Base-by-base conservation (phyloP, 2,113 vertebrate genomes). In the Promerops cafer region DNA sequence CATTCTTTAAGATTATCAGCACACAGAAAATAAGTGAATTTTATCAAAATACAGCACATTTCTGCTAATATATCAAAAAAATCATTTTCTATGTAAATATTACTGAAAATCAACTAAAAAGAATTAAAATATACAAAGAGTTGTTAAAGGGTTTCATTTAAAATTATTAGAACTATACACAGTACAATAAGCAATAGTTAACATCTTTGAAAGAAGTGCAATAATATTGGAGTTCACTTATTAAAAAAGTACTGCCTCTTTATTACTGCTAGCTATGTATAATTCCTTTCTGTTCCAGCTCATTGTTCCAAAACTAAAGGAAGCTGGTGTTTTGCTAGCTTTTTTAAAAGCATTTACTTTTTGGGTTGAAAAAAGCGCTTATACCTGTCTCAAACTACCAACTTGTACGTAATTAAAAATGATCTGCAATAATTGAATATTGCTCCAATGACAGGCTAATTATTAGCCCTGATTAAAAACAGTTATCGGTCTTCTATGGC, bases 401-500 rank as follows among this genome's bases (percentile, higher is more conserved):
- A 97, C 83, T 91, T 93, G 63, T 79, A 97, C 44, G 37, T 95
- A 95, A 97, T 94, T 96, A 97, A 97, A 97, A 97, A 97, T 96
- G 56, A 97, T 94, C 27, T 79, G 94, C 83, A 97, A 93, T 94
- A 97, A 97, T 47, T 94, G 94, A 97, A 95, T 98, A 98, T 97
- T 97, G 97, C 97, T 98, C 82, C 93, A 96, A 97, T 93, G 93
- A 96, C 42, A 95, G 87, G 91, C 97, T 97, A 96, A 94, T 96
- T 70, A 95, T 90, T 97, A 98, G 95, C 98, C 97, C 96, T 88
- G 52, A 94, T 87, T 97, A 96, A 97, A 92, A 98, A 99, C 98
- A 99, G 98, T 98, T 99, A 98, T 96, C 98, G 98, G 98, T 99
- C 97, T 98, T 97, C 98, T 99, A 98, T 99, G 99, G 99, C 99